A percentile compares a stretch with the other conserved stretches of the same genome.
Conservation (phyloP, 2,888 invertebrate species). For the Epinotia nisella region DNA sequence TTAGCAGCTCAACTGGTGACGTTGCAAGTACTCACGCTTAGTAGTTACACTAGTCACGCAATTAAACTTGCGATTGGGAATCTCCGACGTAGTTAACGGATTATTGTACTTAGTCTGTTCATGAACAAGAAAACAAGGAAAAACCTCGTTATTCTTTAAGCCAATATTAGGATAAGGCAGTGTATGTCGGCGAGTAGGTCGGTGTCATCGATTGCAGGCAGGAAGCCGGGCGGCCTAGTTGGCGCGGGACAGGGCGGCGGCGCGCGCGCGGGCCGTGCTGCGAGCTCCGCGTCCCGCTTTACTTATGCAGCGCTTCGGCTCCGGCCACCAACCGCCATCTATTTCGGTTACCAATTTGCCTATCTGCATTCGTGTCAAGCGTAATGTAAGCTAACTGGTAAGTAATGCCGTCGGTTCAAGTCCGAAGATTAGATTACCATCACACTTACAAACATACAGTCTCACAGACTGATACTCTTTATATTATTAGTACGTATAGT, state of each 20-base stretch:
- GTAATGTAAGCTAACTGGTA: neutral
- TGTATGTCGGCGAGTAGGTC: constrained; percentile 52
- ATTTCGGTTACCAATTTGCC: constrained; percentile 26
- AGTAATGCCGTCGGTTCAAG: constrained; percentile 3
- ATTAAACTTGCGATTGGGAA: constrained; percentile 18
- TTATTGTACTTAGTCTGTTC: neutral
- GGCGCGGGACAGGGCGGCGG: constrained; percentile 56
- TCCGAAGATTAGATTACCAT: too few relatives aligned
- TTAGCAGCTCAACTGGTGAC: constrained; percentile 19
- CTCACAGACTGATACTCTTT: too few relatives aligned
- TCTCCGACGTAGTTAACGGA: constrained; percentile 16
- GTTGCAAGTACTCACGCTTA: constrained; percentile 4
- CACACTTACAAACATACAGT: too few relatives aligned
- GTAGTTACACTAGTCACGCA: constrained; percentile 6
- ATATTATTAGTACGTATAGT: too few relatives aligned
- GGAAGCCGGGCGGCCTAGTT: constrained; percentile 73
- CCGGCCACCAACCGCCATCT: constrained; percentile 28
- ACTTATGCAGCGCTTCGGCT: constrained; percentile 34
- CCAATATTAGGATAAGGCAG: constrained; percentile 16
- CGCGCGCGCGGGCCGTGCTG: constrained; percentile 55
- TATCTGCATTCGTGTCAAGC: constrained; percentile 7
- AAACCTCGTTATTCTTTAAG: neutral
- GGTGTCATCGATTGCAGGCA: constrained; percentile 70
- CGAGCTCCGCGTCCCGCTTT: constrained; percentile 37
- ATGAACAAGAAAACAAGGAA: constrained; percentile 22